These are phyloP conservation scores for Pogona vitticeps DNA, from an alignment of 2,113 vertebrate genomes.

Conservation along the genomic window DNA sequence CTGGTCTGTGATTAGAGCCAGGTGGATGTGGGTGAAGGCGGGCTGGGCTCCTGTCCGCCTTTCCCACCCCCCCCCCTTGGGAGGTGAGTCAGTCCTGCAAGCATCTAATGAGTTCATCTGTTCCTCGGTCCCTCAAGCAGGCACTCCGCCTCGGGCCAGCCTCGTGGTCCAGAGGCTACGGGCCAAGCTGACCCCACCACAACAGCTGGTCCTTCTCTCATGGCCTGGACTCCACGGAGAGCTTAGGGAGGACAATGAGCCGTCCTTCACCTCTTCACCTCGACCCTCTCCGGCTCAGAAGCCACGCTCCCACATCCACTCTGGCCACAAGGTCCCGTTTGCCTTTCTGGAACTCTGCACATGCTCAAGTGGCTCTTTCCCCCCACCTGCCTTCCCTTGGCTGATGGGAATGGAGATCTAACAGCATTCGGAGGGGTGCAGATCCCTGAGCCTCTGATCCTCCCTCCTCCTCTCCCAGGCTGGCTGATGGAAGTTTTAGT, in stretches of 20 bases:
- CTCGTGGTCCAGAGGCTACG: background rate
- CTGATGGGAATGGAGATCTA: background rate
- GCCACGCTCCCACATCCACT: background rate
- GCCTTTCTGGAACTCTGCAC: background rate
- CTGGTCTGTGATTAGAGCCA: background rate
- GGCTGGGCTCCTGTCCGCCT: background rate
- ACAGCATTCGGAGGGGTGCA: no score
- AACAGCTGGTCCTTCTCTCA: background rate
- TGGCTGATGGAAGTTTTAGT: background rate
- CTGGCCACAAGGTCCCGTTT: background rate
- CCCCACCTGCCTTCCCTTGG: no score
- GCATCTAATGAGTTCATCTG: background rate
- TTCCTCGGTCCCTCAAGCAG: background rate
- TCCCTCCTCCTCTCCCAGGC: background rate
- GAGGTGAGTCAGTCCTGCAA: slow-evolving; percentile 22
- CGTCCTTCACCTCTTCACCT: background rate
- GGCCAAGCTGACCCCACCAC: background rate
- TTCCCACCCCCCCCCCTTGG: slow-evolving; percentile 3
- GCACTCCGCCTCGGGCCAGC: background rate
- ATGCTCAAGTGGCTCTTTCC: no score
- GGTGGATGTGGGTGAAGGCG: background rate
- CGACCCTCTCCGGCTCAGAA: background rate
- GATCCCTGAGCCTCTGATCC: no score
- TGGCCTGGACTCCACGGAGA: background rate
- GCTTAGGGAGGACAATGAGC: no score